Evolutionary conservation across 37 sponge, comb jelly and placozoan genomes (phyloP).

Genomic region (Crambe crambe): DNA sequence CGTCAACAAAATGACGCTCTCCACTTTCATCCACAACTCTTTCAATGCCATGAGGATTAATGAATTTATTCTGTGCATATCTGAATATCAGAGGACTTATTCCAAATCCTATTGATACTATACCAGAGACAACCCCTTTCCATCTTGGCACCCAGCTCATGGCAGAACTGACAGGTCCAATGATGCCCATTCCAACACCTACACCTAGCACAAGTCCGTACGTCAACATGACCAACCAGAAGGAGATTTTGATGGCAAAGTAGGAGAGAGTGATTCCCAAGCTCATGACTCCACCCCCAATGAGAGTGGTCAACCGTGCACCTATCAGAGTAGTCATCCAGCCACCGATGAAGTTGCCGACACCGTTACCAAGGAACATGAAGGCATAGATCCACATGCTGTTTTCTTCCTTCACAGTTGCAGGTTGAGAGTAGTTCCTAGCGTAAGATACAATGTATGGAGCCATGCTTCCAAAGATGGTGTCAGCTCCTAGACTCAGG

Average conservation of each 20-base stretch:
- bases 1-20: slow-evolving; percentile 35
- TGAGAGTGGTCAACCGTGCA: slow-evolving; percentile 63
- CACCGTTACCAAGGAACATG: slow-evolving; percentile 51
- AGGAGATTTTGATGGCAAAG: slow-evolving; percentile 56
- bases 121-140: slow-evolving; percentile 77
- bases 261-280: slow-evolving; percentile 43
- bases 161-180: slow-evolving; percentile 66
- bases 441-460: slow-evolving; percentile 89
- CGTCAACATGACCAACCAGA: slow-evolving; percentile 65
- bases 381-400: slow-evolving; percentile 63
- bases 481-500: slow-evolving; percentile 76
- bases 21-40: not conserved
- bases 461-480: slow-evolving; percentile 77
- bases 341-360: slow-evolving; percentile 75
- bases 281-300: slow-evolving; percentile 65
- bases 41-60: slow-evolving; percentile 72
- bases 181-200: slow-evolving; percentile 74
- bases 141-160: slow-evolving; percentile 82
- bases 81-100: slow-evolving; percentile 66
- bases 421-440: slow-evolving; percentile 49
- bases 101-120: slow-evolving; percentile 85
- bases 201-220: slow-evolving; percentile 84
- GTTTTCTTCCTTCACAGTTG: slow-evolving; percentile 2
- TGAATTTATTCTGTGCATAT: slow-evolving; percentile 57
- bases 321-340: slow-evolving; percentile 66